Percentiles rank a stretch among this genome's conserved stretches.
phyloP scores from a whole-genome alignment of 2,113 vertebrate species.

The Mastomys coucha region DNA sequence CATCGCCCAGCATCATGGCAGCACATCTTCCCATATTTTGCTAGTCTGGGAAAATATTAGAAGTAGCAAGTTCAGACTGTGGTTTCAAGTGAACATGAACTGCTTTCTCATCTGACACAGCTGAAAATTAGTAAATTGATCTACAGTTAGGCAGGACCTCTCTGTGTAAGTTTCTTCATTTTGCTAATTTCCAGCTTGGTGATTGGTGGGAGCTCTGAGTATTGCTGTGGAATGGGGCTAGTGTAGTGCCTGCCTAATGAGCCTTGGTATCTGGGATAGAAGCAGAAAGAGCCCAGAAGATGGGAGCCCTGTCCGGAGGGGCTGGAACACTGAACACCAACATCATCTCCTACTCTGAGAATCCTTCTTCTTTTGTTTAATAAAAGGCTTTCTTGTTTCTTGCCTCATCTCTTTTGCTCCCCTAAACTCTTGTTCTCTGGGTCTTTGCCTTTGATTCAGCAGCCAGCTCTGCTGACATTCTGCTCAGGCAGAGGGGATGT shows the following conservation, averaged over 20 bases:
- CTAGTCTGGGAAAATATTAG: background rate
- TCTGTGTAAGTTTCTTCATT: background rate
- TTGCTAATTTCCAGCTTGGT: background rate
- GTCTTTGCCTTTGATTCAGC: background rate
- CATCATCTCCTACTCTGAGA: background rate
- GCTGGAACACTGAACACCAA: background rate
- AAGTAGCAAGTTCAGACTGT: background rate
- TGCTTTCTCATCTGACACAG: background rate
- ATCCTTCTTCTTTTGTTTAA: background rate
- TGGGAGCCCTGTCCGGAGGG: background rate
- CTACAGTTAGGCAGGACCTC: background rate
- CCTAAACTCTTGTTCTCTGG: background rate
- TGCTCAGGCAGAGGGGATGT: background rate
- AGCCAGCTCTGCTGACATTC: background rate
- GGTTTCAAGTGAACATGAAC: background rate
- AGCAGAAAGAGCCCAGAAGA: background rate
- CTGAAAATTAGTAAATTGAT: background rate
- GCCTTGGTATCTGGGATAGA: background rate
- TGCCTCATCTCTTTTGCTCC: background rate
- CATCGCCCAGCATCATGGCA: background rate
- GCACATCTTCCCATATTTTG: background rate
- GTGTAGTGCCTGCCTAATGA: background rate
- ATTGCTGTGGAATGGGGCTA: background rate
- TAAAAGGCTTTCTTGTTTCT: background rate
- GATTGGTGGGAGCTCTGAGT: background rate